phyloP scores from a whole-genome alignment of 2,113 vertebrate species.

The Clarias magur region DNA sequence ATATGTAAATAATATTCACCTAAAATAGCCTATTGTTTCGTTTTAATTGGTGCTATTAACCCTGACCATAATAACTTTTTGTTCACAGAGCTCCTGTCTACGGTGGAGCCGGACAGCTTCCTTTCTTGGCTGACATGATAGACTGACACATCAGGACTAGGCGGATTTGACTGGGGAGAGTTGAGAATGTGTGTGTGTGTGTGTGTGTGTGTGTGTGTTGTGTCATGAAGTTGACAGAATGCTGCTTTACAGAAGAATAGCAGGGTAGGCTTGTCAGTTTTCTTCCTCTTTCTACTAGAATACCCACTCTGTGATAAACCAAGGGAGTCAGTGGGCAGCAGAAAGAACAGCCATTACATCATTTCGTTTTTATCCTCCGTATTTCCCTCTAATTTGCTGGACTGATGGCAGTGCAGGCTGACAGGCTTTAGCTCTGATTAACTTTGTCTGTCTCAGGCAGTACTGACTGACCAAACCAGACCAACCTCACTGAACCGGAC shows the following conservation, averaged over 20 bases:
- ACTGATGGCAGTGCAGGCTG: constrained; percentile 38
- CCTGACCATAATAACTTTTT: background rate
- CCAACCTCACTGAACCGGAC: constrained; percentile 15
- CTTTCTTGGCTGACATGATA: constrained; percentile 22
- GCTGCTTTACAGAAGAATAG: constrained; percentile 17
- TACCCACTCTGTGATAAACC: constrained; percentile 36
- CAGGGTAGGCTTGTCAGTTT: constrained; percentile 20
- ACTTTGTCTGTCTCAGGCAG: constrained; percentile 29
- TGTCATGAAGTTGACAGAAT: constrained; percentile 33
- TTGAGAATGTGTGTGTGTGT: background rate
- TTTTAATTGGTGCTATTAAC: constrained; percentile 27
- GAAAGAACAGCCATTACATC: constrained; percentile 32
- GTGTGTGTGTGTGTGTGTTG: constrained; percentile 19
- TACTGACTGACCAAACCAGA: constrained; percentile 2
- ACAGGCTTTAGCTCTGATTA: constrained; percentile 49
- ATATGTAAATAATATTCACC: background rate
- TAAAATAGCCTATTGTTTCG: background rate
- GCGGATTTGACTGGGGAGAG: constrained; percentile 11
- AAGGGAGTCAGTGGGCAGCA: constrained; percentile 1
- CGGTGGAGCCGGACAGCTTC: background rate
- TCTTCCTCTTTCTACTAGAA: constrained; percentile 20
- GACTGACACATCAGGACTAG: constrained; percentile 17
- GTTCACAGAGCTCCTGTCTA: background rate
- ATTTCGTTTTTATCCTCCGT: constrained; percentile 21
- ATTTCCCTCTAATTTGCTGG: constrained; percentile 44